Conservation (phyloP, 2,113 vertebrate species). For the Apteryx owenii region DNA sequence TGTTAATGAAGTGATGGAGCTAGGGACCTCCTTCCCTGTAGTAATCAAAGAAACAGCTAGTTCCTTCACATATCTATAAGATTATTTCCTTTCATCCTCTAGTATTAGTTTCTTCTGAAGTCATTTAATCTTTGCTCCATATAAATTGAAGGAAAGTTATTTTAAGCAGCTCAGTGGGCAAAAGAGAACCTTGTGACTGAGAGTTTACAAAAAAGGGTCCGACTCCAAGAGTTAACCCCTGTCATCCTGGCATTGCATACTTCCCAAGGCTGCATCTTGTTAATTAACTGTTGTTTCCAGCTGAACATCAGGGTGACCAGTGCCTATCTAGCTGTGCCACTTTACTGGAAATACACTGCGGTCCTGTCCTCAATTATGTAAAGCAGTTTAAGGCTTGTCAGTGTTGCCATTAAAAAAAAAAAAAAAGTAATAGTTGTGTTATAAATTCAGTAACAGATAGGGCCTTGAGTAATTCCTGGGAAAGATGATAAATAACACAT, state of each 20-base stretch:
- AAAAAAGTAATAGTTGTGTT: not conserved
- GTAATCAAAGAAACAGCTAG: constrained; percentile 71
- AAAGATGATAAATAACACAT: not conserved
- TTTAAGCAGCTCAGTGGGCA: constrained; percentile 74
- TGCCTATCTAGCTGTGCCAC: not conserved
- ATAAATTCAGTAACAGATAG: not conserved
- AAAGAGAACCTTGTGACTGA: not conserved
- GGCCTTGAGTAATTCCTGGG: not conserved
- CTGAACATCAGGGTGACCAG: not conserved
- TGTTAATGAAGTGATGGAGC: constrained; percentile 84
- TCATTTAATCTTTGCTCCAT: constrained; percentile 79
- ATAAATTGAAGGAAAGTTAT: constrained; percentile 70
- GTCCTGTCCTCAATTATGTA: not conserved
- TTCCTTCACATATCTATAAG: constrained; percentile 80
- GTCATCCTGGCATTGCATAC: not conserved
- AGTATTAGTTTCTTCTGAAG: constrained; percentile 73
- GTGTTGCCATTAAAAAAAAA: not conserved
- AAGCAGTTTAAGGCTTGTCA: not conserved
- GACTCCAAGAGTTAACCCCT: not conserved
- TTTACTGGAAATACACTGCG: not conserved
- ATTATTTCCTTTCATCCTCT: constrained; percentile 78
- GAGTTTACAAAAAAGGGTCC: not conserved
- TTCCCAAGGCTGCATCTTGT: not conserved
- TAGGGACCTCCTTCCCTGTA: constrained; percentile 76
- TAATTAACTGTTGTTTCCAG: not conserved